Evolutionary conservation across 2,888 invertebrate genomes (phyloP), one percentile per base, ranked within the genome.

Genomic region (Drosophila pseudotakahashii): DNA sequence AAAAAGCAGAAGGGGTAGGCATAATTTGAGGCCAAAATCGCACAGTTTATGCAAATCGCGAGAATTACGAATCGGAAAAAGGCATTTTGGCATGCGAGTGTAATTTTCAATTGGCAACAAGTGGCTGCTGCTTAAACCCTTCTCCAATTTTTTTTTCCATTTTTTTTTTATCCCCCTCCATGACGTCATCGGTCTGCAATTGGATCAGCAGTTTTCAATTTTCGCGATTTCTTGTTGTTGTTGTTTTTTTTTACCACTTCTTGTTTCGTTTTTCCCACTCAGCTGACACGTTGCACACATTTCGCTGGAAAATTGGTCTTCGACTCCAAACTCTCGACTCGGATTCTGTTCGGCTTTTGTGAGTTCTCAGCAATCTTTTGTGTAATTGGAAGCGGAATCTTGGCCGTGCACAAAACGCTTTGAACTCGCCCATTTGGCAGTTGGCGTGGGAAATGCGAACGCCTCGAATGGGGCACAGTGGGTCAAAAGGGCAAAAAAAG

Each of bases 331-430:
- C 47, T 30, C 47, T 47, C 34, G 64, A 44, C 26, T 66, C 39
- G 39, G 67, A 67, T 41, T 67, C 66, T 66, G 45, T 66, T 48
- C n/a, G 39, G 41, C 34, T 41, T 53, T 72, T 61, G 44, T 71
- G 62, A 57, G 73, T 78, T 82, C 85, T 87, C 86, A 82, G 88
- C 88, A 87, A 62, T 74, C 68, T 62, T 79, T 77, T 80, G 81
- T 81, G 88, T 84, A 82, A 87, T 87, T 81, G 75, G 82, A 82
- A 84, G 81, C 88, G 69, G 72, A 66, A 64, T 62, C 74, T 68
- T 64, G 79, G 86, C 62, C 76, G 66, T 66, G 68, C 53, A 61
- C 82, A 81, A 81, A 86, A 86, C 87, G 81, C 73, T 81, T 86
- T 81, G 83, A 81, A 80, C 81, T 81, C 87, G 76, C 58, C 70